These are phyloP conservation scores for Orycteropus afer DNA, from an alignment of 2,113 vertebrate genomes.

Conservation along the genomic window DNA sequence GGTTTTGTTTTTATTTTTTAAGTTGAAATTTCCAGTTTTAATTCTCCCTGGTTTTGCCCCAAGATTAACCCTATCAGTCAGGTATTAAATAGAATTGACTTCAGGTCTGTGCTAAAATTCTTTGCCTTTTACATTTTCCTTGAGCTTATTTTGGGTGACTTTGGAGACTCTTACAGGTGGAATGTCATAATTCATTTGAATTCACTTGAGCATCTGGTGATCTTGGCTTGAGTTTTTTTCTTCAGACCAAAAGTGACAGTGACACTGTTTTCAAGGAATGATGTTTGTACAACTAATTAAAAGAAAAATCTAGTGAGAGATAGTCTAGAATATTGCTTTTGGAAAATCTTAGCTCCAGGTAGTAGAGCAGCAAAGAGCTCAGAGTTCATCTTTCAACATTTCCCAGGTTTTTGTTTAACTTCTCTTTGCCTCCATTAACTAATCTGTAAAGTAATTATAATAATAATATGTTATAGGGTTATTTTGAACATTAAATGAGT, in stretches of 20 bases:
- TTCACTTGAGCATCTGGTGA: slow-evolving; percentile 21
- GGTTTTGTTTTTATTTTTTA: neutral
- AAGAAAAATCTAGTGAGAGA: neutral
- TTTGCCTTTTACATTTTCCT: neutral
- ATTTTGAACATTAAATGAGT: neutral
- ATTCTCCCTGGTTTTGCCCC: neutral
- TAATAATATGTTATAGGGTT: neutral
- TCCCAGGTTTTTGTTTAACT: neutral
- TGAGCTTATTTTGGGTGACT: neutral
- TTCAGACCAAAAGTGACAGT: neutral
- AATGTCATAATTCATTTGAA: slow-evolving; percentile 21
- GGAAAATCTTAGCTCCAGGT: neutral
- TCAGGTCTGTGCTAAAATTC: neutral
- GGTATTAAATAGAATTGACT: neutral
- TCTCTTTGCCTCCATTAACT: slow-evolving; percentile 28
- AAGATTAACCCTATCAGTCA: neutral
- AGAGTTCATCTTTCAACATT: slow-evolving; percentile 18
- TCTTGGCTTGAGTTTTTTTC: slow-evolving; percentile 29
- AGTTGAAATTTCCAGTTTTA: neutral
- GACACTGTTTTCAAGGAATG: neutral
- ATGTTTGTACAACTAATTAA: slow-evolving; percentile 4
- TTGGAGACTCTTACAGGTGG: neutral
- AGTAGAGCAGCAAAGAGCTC: neutral
- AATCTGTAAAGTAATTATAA: neutral
- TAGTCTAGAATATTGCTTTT: slow-evolving; percentile 26